Conservation (phyloP, 1,140 invertebrate species). For the Mactra quadrangularis region DNA sequence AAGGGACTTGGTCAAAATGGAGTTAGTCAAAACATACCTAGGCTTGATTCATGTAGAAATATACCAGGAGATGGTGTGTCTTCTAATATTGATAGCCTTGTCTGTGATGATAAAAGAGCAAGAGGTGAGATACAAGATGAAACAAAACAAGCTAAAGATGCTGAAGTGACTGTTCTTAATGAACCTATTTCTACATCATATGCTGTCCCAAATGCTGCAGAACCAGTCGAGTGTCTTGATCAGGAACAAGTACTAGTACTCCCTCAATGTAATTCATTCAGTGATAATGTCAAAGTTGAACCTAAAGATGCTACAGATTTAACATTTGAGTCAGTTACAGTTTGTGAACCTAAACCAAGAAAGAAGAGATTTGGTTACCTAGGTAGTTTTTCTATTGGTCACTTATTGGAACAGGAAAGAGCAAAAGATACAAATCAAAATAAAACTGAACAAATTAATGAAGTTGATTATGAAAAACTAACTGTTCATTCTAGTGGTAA, state of each 20-base stretch:
- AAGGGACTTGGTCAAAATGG: no score
- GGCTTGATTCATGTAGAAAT: background rate
- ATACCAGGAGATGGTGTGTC: background rate
- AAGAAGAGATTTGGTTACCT: constrained; percentile 26
- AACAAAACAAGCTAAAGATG: background rate
- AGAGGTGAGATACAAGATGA: constrained; percentile 10
- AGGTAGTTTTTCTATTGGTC: constrained; percentile 32
- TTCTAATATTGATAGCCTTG: background rate
- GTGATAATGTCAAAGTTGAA: background rate
- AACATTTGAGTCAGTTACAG: background rate
- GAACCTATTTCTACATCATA: background rate
- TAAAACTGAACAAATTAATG: background rate
- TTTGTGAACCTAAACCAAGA: background rate
- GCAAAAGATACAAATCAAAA: background rate
- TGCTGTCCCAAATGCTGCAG: background rate
- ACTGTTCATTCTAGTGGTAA: background rate
- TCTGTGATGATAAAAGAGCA: background rate
- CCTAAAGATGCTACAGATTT: background rate
- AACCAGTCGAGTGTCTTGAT: background rate
- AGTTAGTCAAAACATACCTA: no score
- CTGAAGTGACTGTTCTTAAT: no score
- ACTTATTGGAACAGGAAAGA: constrained; percentile 28
- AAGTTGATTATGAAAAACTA: background rate
- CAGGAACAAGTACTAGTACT: no score
- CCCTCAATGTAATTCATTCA: background rate